These are phyloP conservation scores for Muscicapa comitata DNA, from an alignment of 2,797 vertebrate genomes.

Conservation along the genomic window DNA sequence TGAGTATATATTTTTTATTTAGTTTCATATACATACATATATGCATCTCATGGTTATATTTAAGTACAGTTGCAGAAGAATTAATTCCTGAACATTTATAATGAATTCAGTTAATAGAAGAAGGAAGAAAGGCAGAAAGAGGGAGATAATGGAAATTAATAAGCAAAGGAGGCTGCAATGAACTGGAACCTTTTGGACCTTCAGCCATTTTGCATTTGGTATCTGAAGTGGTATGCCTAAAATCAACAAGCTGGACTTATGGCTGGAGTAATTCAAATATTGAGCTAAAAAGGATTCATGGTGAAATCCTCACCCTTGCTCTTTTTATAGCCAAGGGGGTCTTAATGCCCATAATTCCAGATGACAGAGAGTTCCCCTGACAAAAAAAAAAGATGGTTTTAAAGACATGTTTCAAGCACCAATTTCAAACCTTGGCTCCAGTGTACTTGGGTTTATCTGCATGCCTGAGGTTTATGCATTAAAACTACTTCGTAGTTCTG, in stretches of 20 bases:
- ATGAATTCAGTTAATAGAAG: neutral
- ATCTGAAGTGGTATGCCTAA: neutral
- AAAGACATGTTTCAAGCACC: neutral
- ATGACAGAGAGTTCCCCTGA: neutral
- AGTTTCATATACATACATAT: neutral
- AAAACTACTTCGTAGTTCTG: neutral
- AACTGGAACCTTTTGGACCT: neutral
- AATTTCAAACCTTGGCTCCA: neutral
- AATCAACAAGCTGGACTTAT: neutral
- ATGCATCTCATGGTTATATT: neutral
- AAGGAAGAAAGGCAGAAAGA: neutral
- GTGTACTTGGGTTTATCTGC: neutral
- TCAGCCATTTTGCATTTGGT: neutral
- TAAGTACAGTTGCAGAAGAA: constrained; percentile 24
- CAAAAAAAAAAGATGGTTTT: neutral
- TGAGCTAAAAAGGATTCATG: neutral
- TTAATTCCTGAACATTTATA: neutral
- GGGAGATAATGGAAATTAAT: neutral
- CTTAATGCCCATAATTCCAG: neutral
- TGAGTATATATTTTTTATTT: constrained; percentile 11
- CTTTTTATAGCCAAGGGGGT: neutral
- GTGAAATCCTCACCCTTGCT: neutral
- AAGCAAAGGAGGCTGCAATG: neutral
- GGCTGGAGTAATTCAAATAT: neutral
- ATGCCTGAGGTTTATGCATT: constrained; percentile 3